These are phyloP conservation scores for Phymanthus crucifer DNA, from an alignment of 92 coral and sea anemone genomes.

Conservation along the genomic window DNA sequence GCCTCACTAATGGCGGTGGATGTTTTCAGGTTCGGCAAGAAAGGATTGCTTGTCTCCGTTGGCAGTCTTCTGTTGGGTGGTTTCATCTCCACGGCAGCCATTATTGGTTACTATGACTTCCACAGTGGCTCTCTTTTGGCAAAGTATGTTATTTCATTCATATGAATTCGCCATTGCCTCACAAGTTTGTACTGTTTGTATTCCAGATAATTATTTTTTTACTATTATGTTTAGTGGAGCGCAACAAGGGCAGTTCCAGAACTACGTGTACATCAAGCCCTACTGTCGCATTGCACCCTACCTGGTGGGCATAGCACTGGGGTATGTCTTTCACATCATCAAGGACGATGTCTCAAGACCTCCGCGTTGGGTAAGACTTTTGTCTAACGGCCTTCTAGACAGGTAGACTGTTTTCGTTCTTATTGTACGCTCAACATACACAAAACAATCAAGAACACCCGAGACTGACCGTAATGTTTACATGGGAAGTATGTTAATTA, in stretches of 20 bases:
- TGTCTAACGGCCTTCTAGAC: too few relatives aligned
- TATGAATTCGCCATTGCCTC: neutral
- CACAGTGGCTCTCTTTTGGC: conserved; percentile 12
- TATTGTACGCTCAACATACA: too few relatives aligned
- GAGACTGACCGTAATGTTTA: too few relatives aligned
- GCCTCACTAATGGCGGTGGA: too few relatives aligned
- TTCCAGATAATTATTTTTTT: neutral
- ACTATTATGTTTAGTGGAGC: neutral
- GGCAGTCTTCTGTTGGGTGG: conserved; percentile 41
- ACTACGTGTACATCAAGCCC: conserved; percentile 73
- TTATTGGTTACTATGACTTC: conserved; percentile 47
- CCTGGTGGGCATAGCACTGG: conserved; percentile 75
- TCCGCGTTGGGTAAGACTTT: conserved; percentile 45
- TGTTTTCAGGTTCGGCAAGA: conserved; percentile 39
- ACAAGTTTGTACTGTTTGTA: neutral
- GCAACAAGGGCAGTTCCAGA: conserved; percentile 22
- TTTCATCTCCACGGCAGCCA: conserved; percentile 38
- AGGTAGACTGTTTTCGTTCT: too few relatives aligned
- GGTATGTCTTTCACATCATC: conserved; percentile 54
- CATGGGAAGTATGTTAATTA: too few relatives aligned
- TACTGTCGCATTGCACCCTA: conserved; percentile 86
- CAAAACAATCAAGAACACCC: too few relatives aligned
- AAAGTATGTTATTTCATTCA: neutral
- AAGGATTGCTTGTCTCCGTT: conserved; percentile 32
- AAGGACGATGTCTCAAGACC: conserved; percentile 22